Base-by-base conservation (phyloP, 2,797 vertebrate species). In the Linurgus olivaceus region DNA sequence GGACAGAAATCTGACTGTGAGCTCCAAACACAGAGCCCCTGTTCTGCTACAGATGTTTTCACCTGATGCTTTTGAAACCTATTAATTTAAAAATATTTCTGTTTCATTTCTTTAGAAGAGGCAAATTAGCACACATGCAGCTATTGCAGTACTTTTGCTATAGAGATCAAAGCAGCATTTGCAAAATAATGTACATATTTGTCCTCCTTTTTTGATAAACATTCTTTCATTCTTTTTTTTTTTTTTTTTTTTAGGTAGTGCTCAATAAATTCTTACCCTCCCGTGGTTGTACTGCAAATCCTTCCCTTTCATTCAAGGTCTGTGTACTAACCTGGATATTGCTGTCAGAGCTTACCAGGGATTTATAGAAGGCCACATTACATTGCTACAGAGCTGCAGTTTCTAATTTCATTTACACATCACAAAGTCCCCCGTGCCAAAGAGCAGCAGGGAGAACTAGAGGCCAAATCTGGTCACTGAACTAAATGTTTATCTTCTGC, bases 401-500 rank as follows among this genome's bases (percentile, higher is more conserved):
- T 71, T 40, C 50, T 79, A 73, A 86, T 90, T 55, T 58, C 28
- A 74, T 62, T 68, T 75, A 62, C 51, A 91, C 67, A 47, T 29
- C 38, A 67, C 71, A n/a, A 79, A 77, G 65, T 45, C 51, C 20
- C 38, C 38, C 4, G 6, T 50, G 31, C 45, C 77, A 37, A 80
- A 78, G 55, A 92, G 54, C 66, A 62, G 68, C 18, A 68, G 45
- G 63, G 66, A 81, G 72, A 83, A 72, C 91, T 70, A 45, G 50
- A 88, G 83, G 74, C 37, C 80, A 87, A 94, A 63, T 65, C 72
- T 77, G 67, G 94, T 89, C 91, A 91, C 47, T 57, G 47, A 94
- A 88, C 84, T 71, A 75, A 88, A 88, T 40, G 63, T 84, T 97
- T 96, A 72, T 77, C 62, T 67, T 90, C 54, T 74, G 35, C 45